Evolutionary conservation across 2,113 vertebrate species (phyloP).

Genomic region (Notarius lentiginosus): DNA sequence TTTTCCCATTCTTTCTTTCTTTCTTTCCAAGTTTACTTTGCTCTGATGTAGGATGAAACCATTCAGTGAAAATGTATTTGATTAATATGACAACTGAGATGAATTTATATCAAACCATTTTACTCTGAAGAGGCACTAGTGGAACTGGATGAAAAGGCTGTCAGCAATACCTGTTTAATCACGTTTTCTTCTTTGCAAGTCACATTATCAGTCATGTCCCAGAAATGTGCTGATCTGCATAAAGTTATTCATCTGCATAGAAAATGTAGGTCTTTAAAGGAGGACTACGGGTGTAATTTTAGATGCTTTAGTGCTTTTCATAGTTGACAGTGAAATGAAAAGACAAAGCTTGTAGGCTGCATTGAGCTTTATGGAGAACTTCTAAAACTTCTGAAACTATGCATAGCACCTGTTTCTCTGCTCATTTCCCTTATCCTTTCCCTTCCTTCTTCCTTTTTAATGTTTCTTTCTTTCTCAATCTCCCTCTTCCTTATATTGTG

Average conservation of each 20-base stretch:
- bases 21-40: background rate
- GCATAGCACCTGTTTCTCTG: background rate
- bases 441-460: background rate
- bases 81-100: background rate
- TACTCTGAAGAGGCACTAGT: background rate
- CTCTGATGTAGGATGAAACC: background rate
- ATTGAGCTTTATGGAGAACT: slow-evolving; percentile 21
- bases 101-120: background rate
- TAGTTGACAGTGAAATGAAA: slow-evolving; percentile 34
- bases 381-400: slow-evolving; percentile 9
- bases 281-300: slow-evolving; percentile 29
- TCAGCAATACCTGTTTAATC: slow-evolving; percentile 2
- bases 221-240: slow-evolving; percentile 36
- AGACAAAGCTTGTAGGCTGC: slow-evolving; percentile 2
- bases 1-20: background rate
- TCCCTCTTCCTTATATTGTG: background rate
- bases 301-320: slow-evolving; percentile 39
- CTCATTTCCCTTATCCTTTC: background rate
- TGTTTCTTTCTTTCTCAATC: background rate
- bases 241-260: slow-evolving; percentile 36
- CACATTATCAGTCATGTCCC: slow-evolving; percentile 37
- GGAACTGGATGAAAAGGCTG: background rate
- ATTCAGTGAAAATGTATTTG: background rate
- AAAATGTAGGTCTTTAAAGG: slow-evolving; percentile 41
- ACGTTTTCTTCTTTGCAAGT: slow-evolving; percentile 19